Conservation (phyloP, 2,113 vertebrate species). For the Glaucomys volans region DNA sequence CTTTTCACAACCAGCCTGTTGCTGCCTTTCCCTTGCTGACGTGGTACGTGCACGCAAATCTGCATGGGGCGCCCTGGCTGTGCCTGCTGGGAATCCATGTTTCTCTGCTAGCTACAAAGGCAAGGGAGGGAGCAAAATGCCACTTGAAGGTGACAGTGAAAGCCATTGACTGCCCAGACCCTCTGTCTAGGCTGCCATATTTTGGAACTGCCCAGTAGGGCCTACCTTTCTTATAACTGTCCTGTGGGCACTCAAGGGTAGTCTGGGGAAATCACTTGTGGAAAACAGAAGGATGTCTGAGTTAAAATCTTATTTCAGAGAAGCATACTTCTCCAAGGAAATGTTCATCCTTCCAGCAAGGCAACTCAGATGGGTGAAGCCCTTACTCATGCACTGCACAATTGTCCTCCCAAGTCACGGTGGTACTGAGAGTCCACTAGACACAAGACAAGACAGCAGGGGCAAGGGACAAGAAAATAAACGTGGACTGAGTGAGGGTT, state of each 20-base stretch:
- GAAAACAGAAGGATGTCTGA: background rate
- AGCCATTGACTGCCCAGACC: background rate
- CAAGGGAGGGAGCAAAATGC: background rate
- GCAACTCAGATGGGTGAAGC: background rate
- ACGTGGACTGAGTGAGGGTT: background rate
- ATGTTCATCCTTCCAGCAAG: background rate
- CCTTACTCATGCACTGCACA: background rate
- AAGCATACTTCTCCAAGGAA: background rate
- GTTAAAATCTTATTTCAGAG: conserved; percentile 5
- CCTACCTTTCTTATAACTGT: background rate
- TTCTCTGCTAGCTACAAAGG: background rate
- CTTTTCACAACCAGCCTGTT: background rate
- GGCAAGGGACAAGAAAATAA: background rate
- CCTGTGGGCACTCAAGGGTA: background rate
- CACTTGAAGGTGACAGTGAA: background rate
- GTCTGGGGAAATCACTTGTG: background rate
- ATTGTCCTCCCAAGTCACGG: background rate
- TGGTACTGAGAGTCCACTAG: background rate
- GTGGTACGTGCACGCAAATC: background rate
- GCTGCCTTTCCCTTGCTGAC: background rate
- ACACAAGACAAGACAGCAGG: background rate
- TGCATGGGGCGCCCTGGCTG: background rate
- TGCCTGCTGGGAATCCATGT: background rate
- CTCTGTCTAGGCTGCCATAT: background rate
- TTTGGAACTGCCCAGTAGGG: background rate